Evolutionary conservation across 2,888 invertebrate genomes (phyloP), one percentile per base, ranked within the genome.

Genomic region (Troides aeacus): DNA sequence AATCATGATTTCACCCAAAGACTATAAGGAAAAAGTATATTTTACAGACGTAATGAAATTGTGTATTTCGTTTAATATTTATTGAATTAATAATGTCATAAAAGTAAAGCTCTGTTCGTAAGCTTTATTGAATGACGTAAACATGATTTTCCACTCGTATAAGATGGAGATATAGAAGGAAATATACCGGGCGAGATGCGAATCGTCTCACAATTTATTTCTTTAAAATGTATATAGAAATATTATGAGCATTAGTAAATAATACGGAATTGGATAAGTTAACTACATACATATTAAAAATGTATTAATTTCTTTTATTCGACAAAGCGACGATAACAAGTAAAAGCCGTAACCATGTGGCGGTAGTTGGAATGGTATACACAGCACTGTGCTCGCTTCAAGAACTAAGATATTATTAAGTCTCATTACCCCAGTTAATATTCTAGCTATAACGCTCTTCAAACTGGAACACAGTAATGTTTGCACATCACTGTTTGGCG

Each of bases 121-220:
- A 36, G 36, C 46, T 23, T 23, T 68, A 69, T 69, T 69, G 62
- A 69, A 23, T 58, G 69, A 69, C 65, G 46, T 46, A 15, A 50
- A 69, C 69, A 69, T 2, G 69, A 57, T 57, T 69, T 69, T 23
- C 57, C 69, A 65, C 65, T 69, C 57, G 21, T 17, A 58, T 62
- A 50, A 30, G 58, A 62, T 59, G 46, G 61, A 62, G 62, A 23
- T 69, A 57, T 18, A 64, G 36, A 64, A 60, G n/a, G 46, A 39
- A 68, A 57, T 62, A 21, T 24, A 57, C 56, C 18, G 8, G 57
- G 56, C 62, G 23, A 53, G 57, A 39, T 42, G 42, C 53, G 24
- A 60, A 66, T n/a, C 36, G 24, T 60, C 50, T 36, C 42, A 24
- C 62, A 4, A 53, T 61, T 21, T 17, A 61, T 61, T 50, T 15